Base-by-base conservation (phyloP, 2,797 vertebrate genomes). In the Vipera ursinii region DNA sequence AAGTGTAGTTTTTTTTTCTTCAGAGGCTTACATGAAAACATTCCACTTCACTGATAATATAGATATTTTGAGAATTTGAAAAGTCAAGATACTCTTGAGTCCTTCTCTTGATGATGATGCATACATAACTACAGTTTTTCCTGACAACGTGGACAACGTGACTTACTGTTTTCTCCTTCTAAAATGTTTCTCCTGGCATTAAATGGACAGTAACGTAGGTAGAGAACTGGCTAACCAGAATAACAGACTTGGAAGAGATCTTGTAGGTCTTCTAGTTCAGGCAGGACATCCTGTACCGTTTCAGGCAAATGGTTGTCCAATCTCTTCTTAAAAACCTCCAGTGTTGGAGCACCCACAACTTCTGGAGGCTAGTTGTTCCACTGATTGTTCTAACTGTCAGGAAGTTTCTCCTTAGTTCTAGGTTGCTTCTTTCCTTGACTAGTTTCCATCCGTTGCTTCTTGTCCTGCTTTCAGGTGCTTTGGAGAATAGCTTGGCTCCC, bases 21-120 rank as follows among this genome's bases (percentile, higher is more conserved):
- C 91, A 89, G 38, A 93, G 86, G 92, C 96, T 96, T 96, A 93
- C 95, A 93, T 90, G 91, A 60, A 24, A 63, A 86, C 59, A 91
- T 93, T 97, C 96, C 94, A 91, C 91, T 94, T 94, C 93, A 95
- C 26, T 56, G 65, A 51, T 91, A 93, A 86, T 92, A 89, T 95
- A 69, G 88, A 93, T 95, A 90, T 90, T 93, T 94, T 92, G 90
- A 93, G 60, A 44, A 78, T 78, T 78, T 78, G 73, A 82, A 82
- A 82, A 48, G 73, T 82, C 8, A 82, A 48, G 73, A 82, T 82
- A 12, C 73, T 48, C 38, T 2, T 8, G 38, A 82, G 73, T 9
- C 38, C 8, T 82, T 48, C 20, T 10, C 8, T 82, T 82, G 38
- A 22, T 24, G 73, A 22, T 22, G 20, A 48, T 82, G 38, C 20